Base-by-base conservation (phyloP, 2,888 invertebrate genomes). In the Horisme vitalbata region DNA sequence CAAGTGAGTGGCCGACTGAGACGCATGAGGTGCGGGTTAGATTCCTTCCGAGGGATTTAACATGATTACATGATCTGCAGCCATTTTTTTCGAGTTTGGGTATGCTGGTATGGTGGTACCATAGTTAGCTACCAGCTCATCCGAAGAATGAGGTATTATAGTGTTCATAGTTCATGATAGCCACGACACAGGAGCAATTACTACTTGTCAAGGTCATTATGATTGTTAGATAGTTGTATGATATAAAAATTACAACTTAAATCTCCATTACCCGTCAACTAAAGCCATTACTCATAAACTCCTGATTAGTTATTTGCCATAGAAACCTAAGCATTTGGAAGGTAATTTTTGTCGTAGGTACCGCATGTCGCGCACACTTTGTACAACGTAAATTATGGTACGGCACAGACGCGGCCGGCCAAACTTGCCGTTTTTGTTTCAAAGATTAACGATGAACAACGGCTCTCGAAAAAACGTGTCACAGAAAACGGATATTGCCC, bases 391-490 rank as follows among this genome's bases (percentile, higher is more conserved):
- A 85, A 80, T 79, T 83, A 85, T 83, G 71, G 75, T 54, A 67
- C 61, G 64, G 64, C 59, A 62, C 80, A 78, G 81, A 78, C 75
- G 75, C 73, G 75, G 63, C 68, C 75, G 63, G 61, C 77, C 78
- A 71, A 82, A 83, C 82, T 85, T 82, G 75, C 75, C 79, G 82
- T 86, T 87, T 86, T 86, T 84, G 83, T 87, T 86, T 83, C 79
- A 75, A 86, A 86, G 85, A 86, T 87, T 84, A 88, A 86, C 86
- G 83, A 87, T 80, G 83, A 85, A 83, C 82, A 81, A 81, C 81
- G 78, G 71, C 81, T 73, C 79, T 78, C 79, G 77, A 81, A 84
- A 85, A 85, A 85, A 82, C 73, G 79, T 79, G 83, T 83, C 83
- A 83, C 83, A 76, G 75, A 79, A 75, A 81, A 82, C 81, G 79